phyloP scores from a whole-genome alignment of 2,113 vertebrate species.

The Passer domesticus region DNA sequence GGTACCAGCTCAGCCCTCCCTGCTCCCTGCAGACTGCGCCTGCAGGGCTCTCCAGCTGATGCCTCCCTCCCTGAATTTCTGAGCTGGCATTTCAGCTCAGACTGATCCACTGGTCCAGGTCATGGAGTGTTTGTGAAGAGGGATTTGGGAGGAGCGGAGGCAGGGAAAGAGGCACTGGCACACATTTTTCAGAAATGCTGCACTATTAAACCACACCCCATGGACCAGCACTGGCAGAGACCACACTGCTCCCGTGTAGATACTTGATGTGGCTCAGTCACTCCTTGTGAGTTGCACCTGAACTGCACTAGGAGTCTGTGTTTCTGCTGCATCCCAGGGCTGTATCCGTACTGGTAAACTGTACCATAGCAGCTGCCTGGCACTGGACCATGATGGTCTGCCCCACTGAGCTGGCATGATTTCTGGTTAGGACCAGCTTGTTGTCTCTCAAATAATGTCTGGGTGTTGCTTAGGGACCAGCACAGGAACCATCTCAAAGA shows the following conservation, averaged over 20 bases:
- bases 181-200: neutral
- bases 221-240: neutral
- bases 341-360: neutral
- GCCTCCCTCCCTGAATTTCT: neutral
- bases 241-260: neutral
- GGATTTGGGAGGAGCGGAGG: neutral
- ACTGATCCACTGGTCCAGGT: neutral
- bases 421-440: neutral
- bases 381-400: fast-evolving
- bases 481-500: neutral
- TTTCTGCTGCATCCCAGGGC: neutral
- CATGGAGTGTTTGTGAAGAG: neutral
- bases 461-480: neutral
- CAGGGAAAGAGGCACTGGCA: neutral
- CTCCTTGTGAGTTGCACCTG: neutral
- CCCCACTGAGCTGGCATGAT: neutral
- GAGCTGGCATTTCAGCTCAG: neutral
- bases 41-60: neutral
- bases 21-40: neutral
- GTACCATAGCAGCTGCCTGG: neutral
- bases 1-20: neutral
- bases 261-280: neutral
- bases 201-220: neutral
- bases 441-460: neutral
- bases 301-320: neutral